Base-by-base conservation (phyloP, 2,113 vertebrate genomes). In the Camelus bactrianus region DNA sequence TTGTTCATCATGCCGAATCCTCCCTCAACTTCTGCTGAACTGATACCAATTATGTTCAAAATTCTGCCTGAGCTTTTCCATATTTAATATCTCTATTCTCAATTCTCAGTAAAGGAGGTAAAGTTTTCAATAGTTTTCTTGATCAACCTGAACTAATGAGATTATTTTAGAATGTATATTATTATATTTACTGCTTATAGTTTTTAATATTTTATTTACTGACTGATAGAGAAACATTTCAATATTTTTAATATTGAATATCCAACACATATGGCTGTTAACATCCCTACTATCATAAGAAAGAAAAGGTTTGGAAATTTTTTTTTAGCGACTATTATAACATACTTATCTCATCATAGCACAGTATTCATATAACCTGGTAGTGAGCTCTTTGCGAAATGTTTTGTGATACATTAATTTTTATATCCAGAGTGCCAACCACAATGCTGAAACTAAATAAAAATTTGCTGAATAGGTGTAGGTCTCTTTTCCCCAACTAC, bases 121-220 rank as follows among this genome's bases (percentile, higher is more conserved):
- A 72, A 4, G 52, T 84, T 48, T 87, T 87, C 50, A n/a, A 42
- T 60, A 60, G 15, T 46, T 86, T 52, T 60, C 32, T 60, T 76
- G 30, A 81, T n/a, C 62, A 22, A 13, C 32, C 80, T 48, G 1
- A 73, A 60, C 2, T 67, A 76, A 76, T 15, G 5, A 67, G 26
- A 70, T 89, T 35, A 91, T 60, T 76, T 82, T 85, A 54, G 42
- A 91, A 82, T 82, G n/a, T 28, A 52, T 65, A 42, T n/a, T 90
- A 60, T 73, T 65, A 48, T 52, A 56, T 73, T 46, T 56, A 50
- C 15, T 67, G n/a, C 19, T 80, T 60, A 77, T 46, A 48, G 7
- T 77, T 85, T 73, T 82, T 46, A 88, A 64, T 50, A 54, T 70
- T 84, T 87, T 76, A 62, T 26, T 84, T 84, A 46, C 19, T 16